These are phyloP conservation scores for Tachyglossus aculeatus DNA, from an alignment of 2,797 vertebrate genomes.

Conservation along the genomic window DNA sequence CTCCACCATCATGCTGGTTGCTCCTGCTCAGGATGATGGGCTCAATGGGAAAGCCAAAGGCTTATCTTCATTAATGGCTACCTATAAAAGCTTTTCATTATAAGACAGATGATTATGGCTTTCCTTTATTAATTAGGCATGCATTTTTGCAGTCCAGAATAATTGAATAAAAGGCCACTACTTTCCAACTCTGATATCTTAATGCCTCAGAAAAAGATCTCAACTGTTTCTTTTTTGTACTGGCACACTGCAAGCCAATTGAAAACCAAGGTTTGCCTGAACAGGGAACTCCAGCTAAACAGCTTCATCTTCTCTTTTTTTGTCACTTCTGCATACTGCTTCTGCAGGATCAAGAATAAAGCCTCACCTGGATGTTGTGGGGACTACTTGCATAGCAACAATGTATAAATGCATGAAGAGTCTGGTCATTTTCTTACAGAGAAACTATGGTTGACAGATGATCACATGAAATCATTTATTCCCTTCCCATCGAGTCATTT, in stretches of 20 bases:
- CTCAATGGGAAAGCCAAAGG: constrained; percentile 25
- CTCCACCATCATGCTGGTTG: constrained; percentile 11
- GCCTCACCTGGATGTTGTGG: background rate
- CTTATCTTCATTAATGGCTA: constrained; percentile 47
- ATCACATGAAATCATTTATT: background rate
- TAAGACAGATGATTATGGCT: constrained; percentile 50
- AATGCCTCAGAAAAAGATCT: constrained; percentile 17
- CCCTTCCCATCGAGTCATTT: background rate
- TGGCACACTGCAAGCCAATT: no score
- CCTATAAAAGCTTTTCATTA: constrained; percentile 32
- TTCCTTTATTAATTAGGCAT: constrained; percentile 64
- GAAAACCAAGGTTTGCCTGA: constrained; percentile 1
- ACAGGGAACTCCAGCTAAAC: background rate
- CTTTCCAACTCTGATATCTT: constrained; percentile 47
- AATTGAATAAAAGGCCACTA: constrained; percentile 50
- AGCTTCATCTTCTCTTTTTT: background rate
- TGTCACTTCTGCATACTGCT: background rate
- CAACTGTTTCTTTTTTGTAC: constrained; percentile 6
- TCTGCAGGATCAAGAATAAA: background rate
- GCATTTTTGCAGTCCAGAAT: constrained; percentile 47
- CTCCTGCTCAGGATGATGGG: background rate
- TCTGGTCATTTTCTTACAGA: constrained; percentile 50
- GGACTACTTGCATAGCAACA: constrained; percentile 57
- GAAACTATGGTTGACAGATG: constrained; percentile 3
- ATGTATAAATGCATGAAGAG: constrained; percentile 73